Conservation (phyloP, 2,888 invertebrate species). For the Tipula confusa region DNA sequence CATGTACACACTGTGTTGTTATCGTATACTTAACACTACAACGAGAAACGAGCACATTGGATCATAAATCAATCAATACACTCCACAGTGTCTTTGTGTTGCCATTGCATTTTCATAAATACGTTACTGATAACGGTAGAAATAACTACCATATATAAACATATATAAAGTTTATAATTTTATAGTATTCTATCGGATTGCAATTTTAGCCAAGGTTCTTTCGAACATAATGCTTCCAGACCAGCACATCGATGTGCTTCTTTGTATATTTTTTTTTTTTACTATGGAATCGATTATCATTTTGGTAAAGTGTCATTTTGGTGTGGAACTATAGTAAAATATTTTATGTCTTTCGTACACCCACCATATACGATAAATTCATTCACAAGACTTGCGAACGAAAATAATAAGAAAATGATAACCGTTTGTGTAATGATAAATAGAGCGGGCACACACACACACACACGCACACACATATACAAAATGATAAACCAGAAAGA, state of each 20-base stretch:
- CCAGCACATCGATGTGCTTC: not conserved
- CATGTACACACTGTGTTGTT: not conserved
- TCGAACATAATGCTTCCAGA: too few species aligned
- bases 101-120: not conserved
- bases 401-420: not conserved
- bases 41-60: not conserved
- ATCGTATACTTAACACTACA: not conserved
- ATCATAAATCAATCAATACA: constrained; percentile 21
- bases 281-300: not conserved
- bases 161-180: not conserved
- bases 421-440: not conserved
- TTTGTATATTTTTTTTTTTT: not conserved
- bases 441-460: not conserved
- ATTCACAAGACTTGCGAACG: not conserved
- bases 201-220: not conserved
- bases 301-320: not conserved
- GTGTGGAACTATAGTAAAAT: not conserved
- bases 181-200: not conserved
- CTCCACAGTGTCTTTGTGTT: not conserved
- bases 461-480: not conserved
- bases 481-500: too few species aligned
- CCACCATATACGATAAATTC: not conserved
- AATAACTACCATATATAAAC: not conserved
- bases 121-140: not conserved
- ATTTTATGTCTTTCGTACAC: not conserved